These are phyloP conservation scores for Pachyramphus minor DNA, from an alignment of 2,113 vertebrate genomes.

Conservation along the genomic window DNA sequence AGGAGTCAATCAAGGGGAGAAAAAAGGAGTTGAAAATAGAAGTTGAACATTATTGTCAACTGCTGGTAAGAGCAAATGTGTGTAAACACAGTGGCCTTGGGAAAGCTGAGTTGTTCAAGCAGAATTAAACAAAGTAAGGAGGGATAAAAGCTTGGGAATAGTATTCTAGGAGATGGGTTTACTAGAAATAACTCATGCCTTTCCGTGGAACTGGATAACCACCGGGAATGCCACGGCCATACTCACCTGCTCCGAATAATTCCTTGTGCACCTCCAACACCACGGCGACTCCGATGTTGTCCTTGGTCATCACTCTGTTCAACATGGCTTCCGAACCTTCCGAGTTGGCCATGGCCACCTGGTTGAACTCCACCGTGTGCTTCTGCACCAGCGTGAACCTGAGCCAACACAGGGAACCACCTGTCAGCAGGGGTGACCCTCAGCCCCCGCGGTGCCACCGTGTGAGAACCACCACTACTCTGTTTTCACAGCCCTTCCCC, in stretches of 20 bases:
- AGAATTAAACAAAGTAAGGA: neutral
- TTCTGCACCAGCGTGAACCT: conserved; percentile 96
- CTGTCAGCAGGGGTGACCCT: fast-evolving
- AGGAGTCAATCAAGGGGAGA: neutral
- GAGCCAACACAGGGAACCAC: neutral
- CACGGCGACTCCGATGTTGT: conserved; percentile 96
- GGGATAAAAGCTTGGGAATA: neutral
- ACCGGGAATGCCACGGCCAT: fast-evolving
- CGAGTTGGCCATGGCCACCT: conserved; percentile 98
- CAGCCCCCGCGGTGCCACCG: neutral
- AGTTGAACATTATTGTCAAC: neutral
- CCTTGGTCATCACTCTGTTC: conserved; percentile 98
- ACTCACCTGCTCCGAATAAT: conserved; percentile 85
- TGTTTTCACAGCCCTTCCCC: neutral
- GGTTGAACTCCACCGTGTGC: conserved; percentile 98
- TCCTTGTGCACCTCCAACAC: conserved; percentile 94
- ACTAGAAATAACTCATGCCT: neutral
- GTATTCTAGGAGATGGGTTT: neutral
- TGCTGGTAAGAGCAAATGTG: neutral
- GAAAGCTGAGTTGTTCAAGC: neutral
- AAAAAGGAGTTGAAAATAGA: neutral
- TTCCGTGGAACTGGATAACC: fast-evolving
- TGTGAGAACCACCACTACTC: neutral
- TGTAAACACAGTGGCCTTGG: neutral
- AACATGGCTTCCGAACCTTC: conserved; percentile 98